These are phyloP conservation scores for Speoplatyrhinus poulsoni DNA, from an alignment of 2,113 vertebrate species.

Conservation along the genomic window DNA sequence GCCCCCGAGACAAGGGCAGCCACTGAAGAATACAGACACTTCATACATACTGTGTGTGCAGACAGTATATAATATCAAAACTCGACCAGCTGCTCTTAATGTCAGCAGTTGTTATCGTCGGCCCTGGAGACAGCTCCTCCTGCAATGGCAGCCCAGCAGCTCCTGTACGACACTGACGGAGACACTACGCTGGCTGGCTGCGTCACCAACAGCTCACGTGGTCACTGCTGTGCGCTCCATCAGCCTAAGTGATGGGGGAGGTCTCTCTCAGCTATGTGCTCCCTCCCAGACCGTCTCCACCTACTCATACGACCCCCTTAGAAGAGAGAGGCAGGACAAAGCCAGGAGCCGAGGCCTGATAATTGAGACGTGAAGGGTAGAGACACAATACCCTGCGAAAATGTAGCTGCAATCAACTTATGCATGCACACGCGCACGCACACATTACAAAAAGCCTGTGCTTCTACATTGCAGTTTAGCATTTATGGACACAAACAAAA, in stretches of 20 bases:
- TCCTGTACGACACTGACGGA: slow-evolving; percentile 25
- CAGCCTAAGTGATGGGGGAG: slow-evolving; percentile 70
- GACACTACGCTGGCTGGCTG: slow-evolving; percentile 51
- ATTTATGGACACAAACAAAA: neutral
- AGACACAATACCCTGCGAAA: slow-evolving; percentile 45
- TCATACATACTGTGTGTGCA: neutral
- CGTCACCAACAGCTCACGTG: slow-evolving; percentile 69
- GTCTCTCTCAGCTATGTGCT: slow-evolving; percentile 56
- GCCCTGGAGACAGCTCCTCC: neutral
- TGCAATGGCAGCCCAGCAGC: slow-evolving; percentile 21
- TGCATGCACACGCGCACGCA: neutral
- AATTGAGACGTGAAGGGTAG: slow-evolving; percentile 35
- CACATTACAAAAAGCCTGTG: neutral
- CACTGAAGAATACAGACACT: slow-evolving; percentile 6
- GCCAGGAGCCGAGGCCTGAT: slow-evolving; percentile 56
- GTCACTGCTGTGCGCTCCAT: slow-evolving; percentile 38
- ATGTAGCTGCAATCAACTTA: slow-evolving; percentile 20
- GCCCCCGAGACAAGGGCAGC: slow-evolving; percentile 20
- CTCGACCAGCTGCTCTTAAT: neutral
- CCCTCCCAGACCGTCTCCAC: slow-evolving; percentile 48
- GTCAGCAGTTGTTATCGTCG: neutral
- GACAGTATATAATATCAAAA: neutral
- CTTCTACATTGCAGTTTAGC: neutral
- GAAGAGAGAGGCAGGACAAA: slow-evolving; percentile 72
- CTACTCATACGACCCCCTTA: slow-evolving; percentile 46